Evolutionary conservation across 2,797 vertebrate genomes (phyloP).

Genomic region (Lagorchestes hirsutus): DNA sequence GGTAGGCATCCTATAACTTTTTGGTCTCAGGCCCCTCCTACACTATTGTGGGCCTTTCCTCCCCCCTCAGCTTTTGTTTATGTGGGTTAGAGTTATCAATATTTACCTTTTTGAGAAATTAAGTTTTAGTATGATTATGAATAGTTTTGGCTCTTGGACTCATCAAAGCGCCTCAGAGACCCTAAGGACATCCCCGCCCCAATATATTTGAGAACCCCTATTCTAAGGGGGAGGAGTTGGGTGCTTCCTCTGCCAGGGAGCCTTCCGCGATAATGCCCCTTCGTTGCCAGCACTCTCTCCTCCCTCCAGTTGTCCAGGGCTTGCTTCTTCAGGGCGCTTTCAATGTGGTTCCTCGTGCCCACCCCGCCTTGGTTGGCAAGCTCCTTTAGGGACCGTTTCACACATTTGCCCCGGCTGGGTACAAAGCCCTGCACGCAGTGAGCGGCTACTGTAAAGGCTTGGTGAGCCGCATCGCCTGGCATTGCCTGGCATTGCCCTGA

Average conservation of each 20-base stretch:
- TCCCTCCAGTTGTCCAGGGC: neutral
- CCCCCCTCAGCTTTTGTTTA: neutral
- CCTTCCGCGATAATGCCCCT: neutral
- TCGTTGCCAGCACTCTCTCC: neutral
- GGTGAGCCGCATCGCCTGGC: too few species aligned
- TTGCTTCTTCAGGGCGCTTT: neutral
- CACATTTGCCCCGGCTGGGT: neutral
- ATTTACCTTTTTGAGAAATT: neutral
- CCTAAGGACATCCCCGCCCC: neutral
- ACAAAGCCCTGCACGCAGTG: neutral
- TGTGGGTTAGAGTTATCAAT: neutral
- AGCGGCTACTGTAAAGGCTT: too few species aligned
- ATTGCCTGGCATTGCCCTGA: neutral
- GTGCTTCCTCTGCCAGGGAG: neutral
- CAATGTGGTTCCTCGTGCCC: neutral
- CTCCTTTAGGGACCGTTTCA: neutral
- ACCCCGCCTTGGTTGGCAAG: neutral
- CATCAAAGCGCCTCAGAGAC: neutral
- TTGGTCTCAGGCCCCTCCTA: neutral
- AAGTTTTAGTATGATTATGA: neutral
- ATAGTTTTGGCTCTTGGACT: too few species aligned
- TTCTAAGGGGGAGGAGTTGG: neutral
- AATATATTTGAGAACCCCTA: neutral
- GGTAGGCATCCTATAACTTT: neutral
- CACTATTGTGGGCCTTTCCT: too few species aligned